phyloP scores from a whole-genome alignment of 2,797 vertebrate genomes.

The Perodicticus potto region DNA sequence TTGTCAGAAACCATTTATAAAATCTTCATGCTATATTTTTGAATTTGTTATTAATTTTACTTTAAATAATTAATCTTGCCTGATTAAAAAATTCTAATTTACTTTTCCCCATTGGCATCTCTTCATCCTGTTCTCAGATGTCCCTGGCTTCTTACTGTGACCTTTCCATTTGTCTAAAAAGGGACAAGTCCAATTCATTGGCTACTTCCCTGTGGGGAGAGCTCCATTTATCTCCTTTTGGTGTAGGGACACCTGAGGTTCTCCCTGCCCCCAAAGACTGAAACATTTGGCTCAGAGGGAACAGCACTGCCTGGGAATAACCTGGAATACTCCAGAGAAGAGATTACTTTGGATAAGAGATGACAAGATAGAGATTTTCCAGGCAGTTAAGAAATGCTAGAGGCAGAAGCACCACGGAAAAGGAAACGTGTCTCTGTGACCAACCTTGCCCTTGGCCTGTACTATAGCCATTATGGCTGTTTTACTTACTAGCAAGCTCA shows the following conservation, averaged over 20 bases:
- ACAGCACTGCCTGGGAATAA: not conserved
- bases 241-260: not conserved
- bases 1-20: not conserved
- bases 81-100: not conserved
- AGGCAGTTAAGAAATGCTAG: not conserved
- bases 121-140: not conserved
- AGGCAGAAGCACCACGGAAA: not conserved
- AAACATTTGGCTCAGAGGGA: not conserved
- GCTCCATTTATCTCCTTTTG: not conserved
- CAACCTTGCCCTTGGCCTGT: not conserved
- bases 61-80: not conserved
- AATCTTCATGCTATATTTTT: not conserved
- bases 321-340: not conserved
- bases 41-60: constrained; percentile 39
- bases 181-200: not conserved
- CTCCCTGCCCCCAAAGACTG: not conserved
- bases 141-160: not conserved
- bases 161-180: not conserved
- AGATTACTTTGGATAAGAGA: not conserved
- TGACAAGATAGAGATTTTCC: not conserved
- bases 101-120: not conserved
- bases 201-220: not conserved
- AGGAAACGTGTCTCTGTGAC: not conserved
- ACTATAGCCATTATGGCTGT: not conserved
- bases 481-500: not conserved